These are phyloP conservation scores for Leptonema lineaticorne DNA, from an alignment of 1,140 invertebrate species.

Conservation along the genomic window DNA sequence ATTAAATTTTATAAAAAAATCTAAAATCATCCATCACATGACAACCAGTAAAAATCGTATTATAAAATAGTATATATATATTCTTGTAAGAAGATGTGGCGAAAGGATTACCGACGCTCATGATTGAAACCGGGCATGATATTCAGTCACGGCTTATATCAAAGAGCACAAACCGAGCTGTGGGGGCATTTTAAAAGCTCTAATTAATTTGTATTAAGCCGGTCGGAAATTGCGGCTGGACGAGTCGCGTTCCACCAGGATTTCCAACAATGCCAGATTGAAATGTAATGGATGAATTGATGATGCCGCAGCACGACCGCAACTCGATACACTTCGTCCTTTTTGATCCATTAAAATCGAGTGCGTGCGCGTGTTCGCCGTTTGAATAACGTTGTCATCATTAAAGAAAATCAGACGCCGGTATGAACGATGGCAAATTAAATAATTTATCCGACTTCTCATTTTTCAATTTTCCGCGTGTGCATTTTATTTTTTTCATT, in stretches of 20 bases:
- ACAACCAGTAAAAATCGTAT: background rate
- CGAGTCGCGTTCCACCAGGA: background rate
- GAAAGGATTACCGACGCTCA: background rate
- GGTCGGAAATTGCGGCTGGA: background rate
- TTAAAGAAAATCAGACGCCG: too few species aligned
- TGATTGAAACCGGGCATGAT: too few species aligned
- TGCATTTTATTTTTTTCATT: too few species aligned
- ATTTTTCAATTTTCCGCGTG: too few species aligned
- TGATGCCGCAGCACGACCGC: slow-evolving; percentile 4
- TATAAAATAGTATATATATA: background rate
- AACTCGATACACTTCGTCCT: too few species aligned
- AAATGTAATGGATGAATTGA: slow-evolving; percentile 27
- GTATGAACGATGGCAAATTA: too few species aligned
- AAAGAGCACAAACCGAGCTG: slow-evolving; percentile 10
- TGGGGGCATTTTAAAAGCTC: slow-evolving; percentile 25
- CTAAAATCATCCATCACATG: too few species aligned
- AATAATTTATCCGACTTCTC: too few species aligned
- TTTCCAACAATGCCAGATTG: slow-evolving; percentile 24
- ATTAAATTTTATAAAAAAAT: too few species aligned
- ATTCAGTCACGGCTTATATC: slow-evolving; percentile 4
- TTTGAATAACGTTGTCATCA: too few species aligned
- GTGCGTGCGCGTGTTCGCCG: too few species aligned
- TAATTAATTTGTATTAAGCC: slow-evolving; percentile 31
- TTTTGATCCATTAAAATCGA: too few species aligned
- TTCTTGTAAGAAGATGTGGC: background rate